A percentile compares a stretch with the other conserved stretches of the same genome.
Evolutionary conservation across 2,113 vertebrate species (phyloP).

Genomic region (Climacteris rufus): DNA sequence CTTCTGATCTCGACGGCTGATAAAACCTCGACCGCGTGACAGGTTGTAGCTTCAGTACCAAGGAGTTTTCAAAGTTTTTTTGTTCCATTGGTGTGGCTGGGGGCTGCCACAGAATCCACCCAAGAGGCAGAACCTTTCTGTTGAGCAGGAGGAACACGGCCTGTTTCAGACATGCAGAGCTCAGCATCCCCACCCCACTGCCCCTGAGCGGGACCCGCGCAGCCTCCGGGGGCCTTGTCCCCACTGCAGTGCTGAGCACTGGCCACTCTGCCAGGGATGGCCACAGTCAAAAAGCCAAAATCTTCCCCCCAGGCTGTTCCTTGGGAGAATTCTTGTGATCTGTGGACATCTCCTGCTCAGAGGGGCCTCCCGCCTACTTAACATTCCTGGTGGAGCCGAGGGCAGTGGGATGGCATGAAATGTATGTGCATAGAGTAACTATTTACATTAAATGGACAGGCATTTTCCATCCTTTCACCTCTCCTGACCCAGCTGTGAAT

Average conservation of each 20-base stretch:
- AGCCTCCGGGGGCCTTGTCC: fast-evolving
- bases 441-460: not conserved
- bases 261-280: not conserved
- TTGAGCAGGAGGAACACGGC: not conserved
- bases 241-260: fast-evolving
- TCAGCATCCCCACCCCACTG: not conserved
- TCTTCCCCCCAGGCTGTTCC: not conserved
- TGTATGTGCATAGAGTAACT: not conserved
- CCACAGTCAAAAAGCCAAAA: not conserved
- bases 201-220: fast-evolving
- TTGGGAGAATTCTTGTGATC: not conserved
- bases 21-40: not conserved
- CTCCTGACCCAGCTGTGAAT: not conserved
- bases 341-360: not conserved
- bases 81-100: not conserved
- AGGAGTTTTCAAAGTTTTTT: not conserved
- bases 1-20: not conserved
- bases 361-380: not conserved
- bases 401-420: not conserved
- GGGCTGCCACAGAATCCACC: not conserved
- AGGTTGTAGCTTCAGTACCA: not conserved
- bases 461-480: not conserved
- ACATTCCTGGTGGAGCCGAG: not conserved
- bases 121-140: not conserved
- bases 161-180: not conserved